Evolutionary conservation across 64 coral and sea anemone genomes (phyloP), one percentile per base, ranked within the genome.

Genomic region (Porites australiensis): DNA sequence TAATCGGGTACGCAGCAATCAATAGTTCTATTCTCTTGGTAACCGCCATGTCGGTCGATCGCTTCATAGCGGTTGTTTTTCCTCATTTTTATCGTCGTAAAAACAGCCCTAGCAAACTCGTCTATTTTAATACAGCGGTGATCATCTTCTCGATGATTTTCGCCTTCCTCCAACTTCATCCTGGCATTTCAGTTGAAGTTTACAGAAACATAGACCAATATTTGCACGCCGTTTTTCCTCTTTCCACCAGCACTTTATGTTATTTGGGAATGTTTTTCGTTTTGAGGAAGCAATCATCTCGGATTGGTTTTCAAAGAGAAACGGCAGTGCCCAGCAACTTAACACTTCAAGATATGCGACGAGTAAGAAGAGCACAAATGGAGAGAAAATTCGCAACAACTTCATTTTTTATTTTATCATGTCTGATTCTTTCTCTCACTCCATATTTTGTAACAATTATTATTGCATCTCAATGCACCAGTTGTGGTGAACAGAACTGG

Each of bases 201-300:
- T 82, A 67, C 45, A 4, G 37, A 10, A 6, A 2, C 0, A 82
- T 82, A 64, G 79, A 82, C 18, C 27, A 63, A 20, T 60, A 82
- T 65, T 66, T 82, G 44, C 79, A 82, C 79, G 44, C 61, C 0
- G 65, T 60, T 9, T 65, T 82, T 82, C 79, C 79, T n/a, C 79
- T 82, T 10, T n/a, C 2, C 37, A 82, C 79, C 15, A 65, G 59
- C 14, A 48, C 37, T 64, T n/a, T 65, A n/a, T 23, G 22, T 0
- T 66, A 82, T 18, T 8, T 82, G 13, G 58, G 43, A 50, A 82
- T 82, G 46, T 82, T 82, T 43, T 50, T 3, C 44, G 43, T 50
- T 65, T 82, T 82, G 43, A 64, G 13, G 27, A 82, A 82, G 3
- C 79, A 62, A 18, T 64, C 79, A 3, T 55, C 53, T 55, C 58